These are phyloP conservation scores for Theristicus caerulescens DNA, from an alignment of 2,113 vertebrate species.

Conservation along the genomic window DNA sequence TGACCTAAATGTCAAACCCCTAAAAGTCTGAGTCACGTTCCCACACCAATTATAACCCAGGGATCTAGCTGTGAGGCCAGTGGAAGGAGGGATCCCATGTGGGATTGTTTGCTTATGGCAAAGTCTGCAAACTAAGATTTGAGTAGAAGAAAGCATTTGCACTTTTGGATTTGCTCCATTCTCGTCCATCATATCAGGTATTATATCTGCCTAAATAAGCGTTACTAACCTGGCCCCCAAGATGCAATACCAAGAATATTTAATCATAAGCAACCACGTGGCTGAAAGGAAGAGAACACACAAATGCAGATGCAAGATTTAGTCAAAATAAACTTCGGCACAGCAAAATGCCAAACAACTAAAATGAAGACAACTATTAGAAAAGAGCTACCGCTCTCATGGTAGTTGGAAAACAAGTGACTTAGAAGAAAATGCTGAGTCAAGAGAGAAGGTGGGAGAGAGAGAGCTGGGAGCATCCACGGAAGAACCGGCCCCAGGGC, in stretches of 20 bases:
- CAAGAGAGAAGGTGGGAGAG: background rate
- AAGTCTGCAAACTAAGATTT: background rate
- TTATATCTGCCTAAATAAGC: background rate
- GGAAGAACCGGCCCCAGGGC: background rate
- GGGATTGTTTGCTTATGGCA: background rate
- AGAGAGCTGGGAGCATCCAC: background rate
- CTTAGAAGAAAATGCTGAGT: background rate
- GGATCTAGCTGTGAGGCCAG: background rate
- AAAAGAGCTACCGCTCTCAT: background rate
- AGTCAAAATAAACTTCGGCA: background rate
- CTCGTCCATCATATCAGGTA: background rate
- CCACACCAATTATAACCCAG: background rate
- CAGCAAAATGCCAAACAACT: background rate
- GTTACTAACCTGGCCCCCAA: background rate
- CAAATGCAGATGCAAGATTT: background rate
- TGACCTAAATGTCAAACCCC: background rate
- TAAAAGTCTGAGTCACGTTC: background rate
- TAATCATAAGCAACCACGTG: background rate
- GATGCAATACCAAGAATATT: background rate
- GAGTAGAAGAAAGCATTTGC: background rate
- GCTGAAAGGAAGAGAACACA: background rate
- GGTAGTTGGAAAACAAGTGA: background rate
- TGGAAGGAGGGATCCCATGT: background rate
- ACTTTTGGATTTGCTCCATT: background rate
- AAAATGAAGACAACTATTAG: background rate